Evolutionary conservation across 2,113 vertebrate genomes (phyloP), one percentile per base, ranked within the genome.

Genomic region (Poicephalus gulielmi): DNA sequence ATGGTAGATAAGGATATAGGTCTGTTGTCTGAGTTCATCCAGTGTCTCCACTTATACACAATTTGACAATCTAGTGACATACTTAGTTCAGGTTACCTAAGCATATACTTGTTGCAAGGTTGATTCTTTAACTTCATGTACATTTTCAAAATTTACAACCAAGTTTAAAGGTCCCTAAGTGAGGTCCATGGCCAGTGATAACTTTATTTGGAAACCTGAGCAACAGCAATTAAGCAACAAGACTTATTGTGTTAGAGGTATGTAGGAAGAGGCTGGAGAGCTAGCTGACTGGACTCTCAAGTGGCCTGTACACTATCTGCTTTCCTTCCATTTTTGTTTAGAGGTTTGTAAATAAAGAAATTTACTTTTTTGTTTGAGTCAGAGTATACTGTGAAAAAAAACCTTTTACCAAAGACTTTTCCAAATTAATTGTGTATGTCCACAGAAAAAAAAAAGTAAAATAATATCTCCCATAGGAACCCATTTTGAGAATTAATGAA

Each of bases 231-330:
- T 46, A 67, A 75, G 69, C 15, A 75, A 20, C 6, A 71, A 92
- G 17, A 35, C 6, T 62, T 0, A 0, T 22, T 77, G 31, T 2
- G 1, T 28, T 66, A 49, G 16, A 49, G 19, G 6, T 9, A 17
- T 0, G 0, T 16, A 86, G 31, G 30, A 12, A 64, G 27, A 57
- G 33, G 15, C 22, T 63, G 41, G 13, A 77, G 13, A 70, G 6
- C 2, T 64, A 35, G 23, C 16, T 64, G 44, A 52, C 14, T 39
- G 37, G 37, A 39, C 37, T 39, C 37, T 39, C 37, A 39, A 39
- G 37, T 53, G n/a, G 14, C 6, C 46, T 79, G 10, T 66, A 44
- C 3, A 12, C 4, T n/a, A 14, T 75, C 37, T 63, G 31, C 30
- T 52, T 55, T 83, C 18, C 18, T 81, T 78, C 16, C 5, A 13